These are phyloP conservation scores for Sisor rabdophorus DNA, from an alignment of 2,113 vertebrate genomes.

Conservation along the genomic window DNA sequence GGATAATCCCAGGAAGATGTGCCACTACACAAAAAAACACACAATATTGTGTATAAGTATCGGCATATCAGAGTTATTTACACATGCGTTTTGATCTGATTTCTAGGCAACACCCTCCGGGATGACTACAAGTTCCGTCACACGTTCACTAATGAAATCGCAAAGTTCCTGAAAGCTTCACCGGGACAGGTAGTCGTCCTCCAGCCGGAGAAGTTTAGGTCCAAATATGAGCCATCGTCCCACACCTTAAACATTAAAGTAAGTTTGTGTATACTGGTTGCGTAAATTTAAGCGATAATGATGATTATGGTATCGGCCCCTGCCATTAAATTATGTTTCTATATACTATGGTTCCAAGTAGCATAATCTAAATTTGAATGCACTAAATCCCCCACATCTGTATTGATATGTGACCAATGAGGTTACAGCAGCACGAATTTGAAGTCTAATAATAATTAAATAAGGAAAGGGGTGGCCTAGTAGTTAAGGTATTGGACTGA, in stretches of 20 bases:
- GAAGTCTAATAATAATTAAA: too few relatives aligned
- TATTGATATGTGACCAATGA: too few relatives aligned
- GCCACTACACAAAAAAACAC: neutral
- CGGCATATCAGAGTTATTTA: neutral
- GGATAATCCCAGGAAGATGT: neutral
- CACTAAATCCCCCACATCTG: too few relatives aligned
- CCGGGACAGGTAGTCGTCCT: constrained; percentile 77
- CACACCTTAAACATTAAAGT: constrained; percentile 76
- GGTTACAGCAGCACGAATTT: too few relatives aligned
- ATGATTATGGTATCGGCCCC: neutral
- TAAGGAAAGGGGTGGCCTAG: too few relatives aligned
- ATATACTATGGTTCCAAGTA: too few relatives aligned
- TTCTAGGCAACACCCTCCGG: constrained; percentile 81
- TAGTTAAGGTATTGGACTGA: too few relatives aligned
- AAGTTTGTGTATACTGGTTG: constrained; percentile 17
- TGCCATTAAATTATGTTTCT: too few relatives aligned
- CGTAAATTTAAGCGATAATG: neutral
- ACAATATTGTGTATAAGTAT: neutral
- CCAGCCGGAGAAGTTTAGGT: constrained; percentile 91
- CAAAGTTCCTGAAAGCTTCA: constrained; percentile 78
- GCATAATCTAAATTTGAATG: too few relatives aligned
- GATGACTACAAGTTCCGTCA: constrained; percentile 93
- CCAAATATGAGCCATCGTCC: constrained; percentile 78
- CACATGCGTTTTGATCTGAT: neutral
- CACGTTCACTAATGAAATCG: constrained; percentile 80